Evolutionary conservation across 2,113 vertebrate genomes (phyloP).

Genomic region (Stictonetta naevosa): DNA sequence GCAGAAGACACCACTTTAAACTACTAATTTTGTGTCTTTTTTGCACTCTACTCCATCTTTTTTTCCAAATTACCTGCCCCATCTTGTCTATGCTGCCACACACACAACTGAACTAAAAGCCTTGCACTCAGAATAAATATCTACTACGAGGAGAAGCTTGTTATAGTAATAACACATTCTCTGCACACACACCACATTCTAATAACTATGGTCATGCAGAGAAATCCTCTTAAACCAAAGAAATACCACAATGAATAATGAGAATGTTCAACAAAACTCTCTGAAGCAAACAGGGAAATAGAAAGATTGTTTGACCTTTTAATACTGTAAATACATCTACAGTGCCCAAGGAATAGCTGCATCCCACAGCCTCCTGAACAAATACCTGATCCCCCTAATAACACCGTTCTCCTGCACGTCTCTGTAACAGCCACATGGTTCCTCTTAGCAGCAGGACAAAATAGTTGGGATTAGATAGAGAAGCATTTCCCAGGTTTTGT

Average conservation of each 20-base stretch:
- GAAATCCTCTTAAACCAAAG: slow-evolving; percentile 68
- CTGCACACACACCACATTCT: slow-evolving; percentile 8
- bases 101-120: slow-evolving; percentile 29
- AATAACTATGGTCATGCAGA: slow-evolving; percentile 33
- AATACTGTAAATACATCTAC: slow-evolving; percentile 63
- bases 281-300: slow-evolving; percentile 37
- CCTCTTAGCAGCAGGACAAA: neutral
- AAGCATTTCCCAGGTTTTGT: neutral
- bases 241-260: slow-evolving; percentile 8
- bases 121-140: slow-evolving; percentile 30
- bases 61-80: neutral
- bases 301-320: slow-evolving; percentile 71
- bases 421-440: neutral
- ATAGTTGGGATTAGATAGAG: neutral
- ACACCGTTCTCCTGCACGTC: neutral
- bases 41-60: neutral
- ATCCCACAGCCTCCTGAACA: slow-evolving; percentile 45
- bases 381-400: slow-evolving; percentile 40
- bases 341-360: slow-evolving; percentile 22
- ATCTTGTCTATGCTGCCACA: slow-evolving; percentile 13
- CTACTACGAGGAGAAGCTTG: slow-evolving; percentile 25
- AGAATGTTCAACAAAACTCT: slow-evolving; percentile 42
- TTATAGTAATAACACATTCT: slow-evolving; percentile 57
- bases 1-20: neutral
- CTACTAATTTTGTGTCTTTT: neutral